Evolutionary conservation across 1,140 invertebrate species (phyloP).

Genomic region (Bursaphelenchus mucronatus): DNA sequence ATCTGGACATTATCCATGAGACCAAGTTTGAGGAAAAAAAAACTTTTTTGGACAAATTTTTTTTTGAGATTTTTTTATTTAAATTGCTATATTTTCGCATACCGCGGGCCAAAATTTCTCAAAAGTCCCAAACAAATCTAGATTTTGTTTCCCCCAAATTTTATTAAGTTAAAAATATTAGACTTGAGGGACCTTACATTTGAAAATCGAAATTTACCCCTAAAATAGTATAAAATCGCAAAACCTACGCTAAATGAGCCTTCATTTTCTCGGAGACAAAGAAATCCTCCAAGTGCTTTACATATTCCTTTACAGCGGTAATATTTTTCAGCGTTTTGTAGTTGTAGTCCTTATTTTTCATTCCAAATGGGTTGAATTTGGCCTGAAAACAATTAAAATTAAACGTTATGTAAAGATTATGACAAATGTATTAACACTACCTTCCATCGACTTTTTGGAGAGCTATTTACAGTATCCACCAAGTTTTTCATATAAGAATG

Average conservation of each 20-base stretch:
- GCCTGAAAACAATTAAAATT: conserved; percentile 32
- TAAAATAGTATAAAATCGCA: neutral
- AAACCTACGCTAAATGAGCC: conserved; percentile 38
- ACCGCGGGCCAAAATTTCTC: too few species aligned
- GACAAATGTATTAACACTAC: conserved; percentile 6
- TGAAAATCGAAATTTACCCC: neutral
- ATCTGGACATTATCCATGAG: too few species aligned
- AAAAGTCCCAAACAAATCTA: neutral
- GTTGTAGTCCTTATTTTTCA: conserved; percentile 36
- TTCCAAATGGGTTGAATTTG: conserved; percentile 44
- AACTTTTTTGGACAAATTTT: too few species aligned
- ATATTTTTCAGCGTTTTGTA: conserved; percentile 43
- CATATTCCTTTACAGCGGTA: conserved; percentile 48
- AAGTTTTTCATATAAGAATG: conserved; percentile 31
- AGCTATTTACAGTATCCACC: conserved; percentile 28
- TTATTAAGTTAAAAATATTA: too few species aligned
- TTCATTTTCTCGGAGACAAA: conserved; percentile 40
- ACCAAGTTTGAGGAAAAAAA: neutral
- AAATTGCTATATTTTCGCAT: too few species aligned
- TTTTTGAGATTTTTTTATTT: too few species aligned
- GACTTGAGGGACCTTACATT: neutral
- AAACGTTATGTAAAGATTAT: neutral
- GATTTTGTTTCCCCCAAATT: too few species aligned
- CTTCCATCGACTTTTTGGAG: conserved; percentile 32
- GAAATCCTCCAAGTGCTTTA: conserved; percentile 32